Conservation (phyloP, 2,888 invertebrate genomes). For the Epinotia demarniana region DNA sequence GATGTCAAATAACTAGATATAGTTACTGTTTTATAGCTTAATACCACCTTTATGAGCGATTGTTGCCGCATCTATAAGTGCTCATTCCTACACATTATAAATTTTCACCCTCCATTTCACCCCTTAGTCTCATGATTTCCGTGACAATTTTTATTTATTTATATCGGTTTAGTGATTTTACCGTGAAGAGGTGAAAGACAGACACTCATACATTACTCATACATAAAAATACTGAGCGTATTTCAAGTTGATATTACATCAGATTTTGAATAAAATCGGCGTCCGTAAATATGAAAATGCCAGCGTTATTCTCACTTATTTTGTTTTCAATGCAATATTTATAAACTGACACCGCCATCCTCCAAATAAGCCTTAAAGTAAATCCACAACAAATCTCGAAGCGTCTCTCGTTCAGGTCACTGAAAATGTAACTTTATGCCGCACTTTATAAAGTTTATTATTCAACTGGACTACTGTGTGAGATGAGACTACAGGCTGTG, state of each 20-base stretch:
- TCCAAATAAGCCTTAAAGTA: conserved; percentile 31
- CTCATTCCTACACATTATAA: no score
- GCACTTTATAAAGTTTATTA: background rate
- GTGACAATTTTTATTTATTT: no score
- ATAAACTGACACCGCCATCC: conserved; percentile 21
- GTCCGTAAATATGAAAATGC: background rate
- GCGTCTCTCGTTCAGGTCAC: background rate
- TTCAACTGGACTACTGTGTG: background rate
- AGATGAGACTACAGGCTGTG: background rate
- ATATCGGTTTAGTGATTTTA: no score
- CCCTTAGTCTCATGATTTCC: no score
- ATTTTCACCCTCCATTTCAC: no score
- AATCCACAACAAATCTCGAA: conserved; percentile 15
- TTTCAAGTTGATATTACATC: no score
- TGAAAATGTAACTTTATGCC: background rate
- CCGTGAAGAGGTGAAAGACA: no score
- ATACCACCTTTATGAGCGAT: no score
- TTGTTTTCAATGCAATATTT: conserved; percentile 11
- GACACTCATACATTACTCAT: no score
- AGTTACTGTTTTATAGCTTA: background rate
- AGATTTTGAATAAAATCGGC: no score
- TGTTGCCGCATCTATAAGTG: no score
- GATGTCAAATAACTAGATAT: background rate
- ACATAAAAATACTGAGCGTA: no score
- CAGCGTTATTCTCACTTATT: background rate